phyloP scores from a whole-genome alignment of 2,113 vertebrate genomes.

The Jacana jacana region DNA sequence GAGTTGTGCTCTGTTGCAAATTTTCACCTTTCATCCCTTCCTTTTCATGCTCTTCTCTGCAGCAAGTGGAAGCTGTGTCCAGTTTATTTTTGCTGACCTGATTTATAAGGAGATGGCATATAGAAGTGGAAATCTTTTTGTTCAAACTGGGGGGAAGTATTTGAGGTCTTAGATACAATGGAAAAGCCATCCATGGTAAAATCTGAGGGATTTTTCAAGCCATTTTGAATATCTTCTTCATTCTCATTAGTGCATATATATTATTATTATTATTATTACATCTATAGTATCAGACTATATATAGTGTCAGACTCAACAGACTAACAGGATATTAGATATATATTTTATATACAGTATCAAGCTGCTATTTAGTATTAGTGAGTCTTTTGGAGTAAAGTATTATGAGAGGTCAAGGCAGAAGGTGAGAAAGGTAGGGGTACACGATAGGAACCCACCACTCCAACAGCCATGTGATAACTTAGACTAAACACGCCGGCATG shows the following conservation, averaged over 20 bases:
- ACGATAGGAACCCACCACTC: neutral
- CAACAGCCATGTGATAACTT: neutral
- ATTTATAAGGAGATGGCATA: conserved; percentile 12
- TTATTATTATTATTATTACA: neutral
- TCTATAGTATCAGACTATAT: neutral
- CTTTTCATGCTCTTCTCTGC: neutral
- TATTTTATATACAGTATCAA: neutral
- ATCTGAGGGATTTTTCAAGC: neutral
- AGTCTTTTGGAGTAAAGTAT: neutral
- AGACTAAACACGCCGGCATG: neutral
- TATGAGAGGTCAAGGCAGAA: neutral
- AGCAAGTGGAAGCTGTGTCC: neutral
- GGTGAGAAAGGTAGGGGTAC: neutral
- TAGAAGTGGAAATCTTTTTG: neutral
- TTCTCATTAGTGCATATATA: neutral
- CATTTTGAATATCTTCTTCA: neutral
- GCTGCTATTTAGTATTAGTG: neutral
- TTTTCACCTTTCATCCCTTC: neutral
- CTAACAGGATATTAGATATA: too few relatives aligned
- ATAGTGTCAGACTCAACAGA: too few relatives aligned
- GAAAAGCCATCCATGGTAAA: conserved; percentile 9
- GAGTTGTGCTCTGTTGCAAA: neutral
- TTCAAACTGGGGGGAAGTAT: neutral
- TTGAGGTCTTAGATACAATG: neutral
- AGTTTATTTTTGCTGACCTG: neutral